Percentiles rank a stretch among this genome's conserved stretches.
These are phyloP conservation scores for Hesperophylax magnus DNA, from an alignment of 1,140 invertebrate genomes.

Conservation along the genomic window DNA sequence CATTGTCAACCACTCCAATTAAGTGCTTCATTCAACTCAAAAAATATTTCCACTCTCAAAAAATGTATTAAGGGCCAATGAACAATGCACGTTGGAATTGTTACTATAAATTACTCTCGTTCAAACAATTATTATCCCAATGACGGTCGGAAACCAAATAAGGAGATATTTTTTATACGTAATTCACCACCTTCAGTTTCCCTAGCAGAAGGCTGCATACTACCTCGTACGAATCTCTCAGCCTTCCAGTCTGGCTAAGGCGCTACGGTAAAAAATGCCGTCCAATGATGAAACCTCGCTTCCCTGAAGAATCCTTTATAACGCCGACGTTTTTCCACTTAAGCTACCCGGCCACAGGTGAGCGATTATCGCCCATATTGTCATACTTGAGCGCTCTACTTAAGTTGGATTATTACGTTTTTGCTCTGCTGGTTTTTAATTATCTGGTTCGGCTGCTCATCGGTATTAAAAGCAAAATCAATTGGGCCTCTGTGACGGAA, in stretches of 20 bases:
- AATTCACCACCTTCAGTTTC: no score
- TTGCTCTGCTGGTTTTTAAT: constrained; percentile 25
- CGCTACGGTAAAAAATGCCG: constrained; percentile 40
- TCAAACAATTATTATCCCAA: no score
- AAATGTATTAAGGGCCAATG: no score
- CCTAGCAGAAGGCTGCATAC: constrained; percentile 6
- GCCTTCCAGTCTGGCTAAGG: neutral
- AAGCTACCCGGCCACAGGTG: constrained; percentile 14
- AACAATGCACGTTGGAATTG: no score
- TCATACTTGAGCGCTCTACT: constrained; percentile 7
- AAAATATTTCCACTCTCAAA: no score
- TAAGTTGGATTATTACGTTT: constrained; percentile 30
- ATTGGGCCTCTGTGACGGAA: neutral
- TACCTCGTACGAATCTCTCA: constrained; percentile 7
- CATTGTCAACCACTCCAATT: no score
- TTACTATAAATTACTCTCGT: no score
- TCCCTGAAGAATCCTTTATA: constrained; percentile 18
- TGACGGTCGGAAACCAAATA: no score
- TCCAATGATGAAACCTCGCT: constrained; percentile 8
- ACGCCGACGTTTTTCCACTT: constrained; percentile 25
- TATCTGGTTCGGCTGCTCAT: neutral
- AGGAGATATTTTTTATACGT: no score
- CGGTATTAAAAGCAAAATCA: constrained; percentile 22
- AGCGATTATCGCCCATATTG: constrained; percentile 30
- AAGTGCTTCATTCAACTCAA: no score